Conservation (phyloP, 2,888 invertebrate genomes). For the Pecten maximus region DNA sequence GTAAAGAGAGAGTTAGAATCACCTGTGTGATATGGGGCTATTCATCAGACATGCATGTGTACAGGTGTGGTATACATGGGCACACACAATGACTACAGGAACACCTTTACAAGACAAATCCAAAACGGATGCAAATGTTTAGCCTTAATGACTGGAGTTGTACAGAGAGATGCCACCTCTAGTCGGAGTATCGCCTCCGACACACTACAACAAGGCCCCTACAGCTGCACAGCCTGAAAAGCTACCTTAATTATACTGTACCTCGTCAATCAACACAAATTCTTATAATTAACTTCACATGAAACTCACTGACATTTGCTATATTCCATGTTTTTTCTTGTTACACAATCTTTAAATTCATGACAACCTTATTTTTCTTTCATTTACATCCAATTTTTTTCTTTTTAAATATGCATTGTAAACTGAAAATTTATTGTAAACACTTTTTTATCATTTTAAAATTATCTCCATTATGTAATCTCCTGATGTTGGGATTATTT, state of each 20-base stretch:
- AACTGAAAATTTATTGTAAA: neutral
- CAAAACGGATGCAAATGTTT: conserved; percentile 3
- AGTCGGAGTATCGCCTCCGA: neutral
- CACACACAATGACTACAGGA: neutral
- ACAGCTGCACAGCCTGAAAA: neutral
- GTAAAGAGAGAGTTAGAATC: neutral
- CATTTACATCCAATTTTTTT: neutral
- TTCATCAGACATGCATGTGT: neutral
- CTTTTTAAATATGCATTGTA: neutral
- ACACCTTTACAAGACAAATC: conserved; percentile 18
- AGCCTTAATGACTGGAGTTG: neutral
- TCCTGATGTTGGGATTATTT: too few species aligned
- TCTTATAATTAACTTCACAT: conserved; percentile 17
- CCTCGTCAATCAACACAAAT: neutral
- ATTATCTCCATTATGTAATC: neutral
- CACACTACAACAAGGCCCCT: neutral
- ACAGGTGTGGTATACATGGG: neutral
- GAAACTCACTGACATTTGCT: neutral
- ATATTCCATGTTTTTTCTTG: neutral
- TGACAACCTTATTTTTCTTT: neutral
- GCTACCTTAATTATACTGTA: neutral
- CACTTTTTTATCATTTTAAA: neutral
- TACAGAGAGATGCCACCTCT: neutral
- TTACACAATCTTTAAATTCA: neutral
- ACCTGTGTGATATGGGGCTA: neutral